Conservation (phyloP, 2,888 invertebrate genomes). For the Alitta virens region DNA sequence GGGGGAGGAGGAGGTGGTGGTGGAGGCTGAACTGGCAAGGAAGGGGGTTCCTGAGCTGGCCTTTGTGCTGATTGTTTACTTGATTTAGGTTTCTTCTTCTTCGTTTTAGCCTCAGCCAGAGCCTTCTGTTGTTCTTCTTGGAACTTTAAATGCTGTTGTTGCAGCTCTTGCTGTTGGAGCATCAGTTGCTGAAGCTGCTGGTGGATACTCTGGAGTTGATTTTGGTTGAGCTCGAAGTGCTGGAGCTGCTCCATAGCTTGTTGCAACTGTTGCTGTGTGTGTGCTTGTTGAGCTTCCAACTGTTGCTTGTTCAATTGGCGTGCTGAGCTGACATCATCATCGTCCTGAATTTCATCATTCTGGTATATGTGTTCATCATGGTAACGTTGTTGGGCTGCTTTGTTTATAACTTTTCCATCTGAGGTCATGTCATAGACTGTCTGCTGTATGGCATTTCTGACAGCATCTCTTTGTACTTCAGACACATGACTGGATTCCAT, state of each 20-base stretch:
- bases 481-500: not conserved
- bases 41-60: not conserved
- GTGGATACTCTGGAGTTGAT: conserved; percentile 1
- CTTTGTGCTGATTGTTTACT: conserved; percentile 3
- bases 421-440: not conserved
- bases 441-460: conserved; percentile 2
- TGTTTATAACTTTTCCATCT: not conserved
- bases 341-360: conserved; percentile 5
- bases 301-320: not conserved
- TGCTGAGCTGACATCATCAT: not conserved
- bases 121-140: conserved; percentile 1
- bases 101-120: not conserved
- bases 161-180: conserved; percentile 5
- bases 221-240: conserved; percentile 1
- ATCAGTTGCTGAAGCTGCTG: not conserved
- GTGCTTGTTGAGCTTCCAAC: not conserved
- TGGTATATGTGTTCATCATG: not conserved
- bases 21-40: no score
- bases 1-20: no score
- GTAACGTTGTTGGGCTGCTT: not conserved
- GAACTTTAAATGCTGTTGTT: not conserved
- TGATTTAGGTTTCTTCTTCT: conserved; percentile 6
- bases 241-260: no score
- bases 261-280: conserved; percentile 6
- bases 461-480: not conserved